phyloP scores from a whole-genome alignment of 2,888 invertebrate species.

The Acrocera orbiculus region DNA sequence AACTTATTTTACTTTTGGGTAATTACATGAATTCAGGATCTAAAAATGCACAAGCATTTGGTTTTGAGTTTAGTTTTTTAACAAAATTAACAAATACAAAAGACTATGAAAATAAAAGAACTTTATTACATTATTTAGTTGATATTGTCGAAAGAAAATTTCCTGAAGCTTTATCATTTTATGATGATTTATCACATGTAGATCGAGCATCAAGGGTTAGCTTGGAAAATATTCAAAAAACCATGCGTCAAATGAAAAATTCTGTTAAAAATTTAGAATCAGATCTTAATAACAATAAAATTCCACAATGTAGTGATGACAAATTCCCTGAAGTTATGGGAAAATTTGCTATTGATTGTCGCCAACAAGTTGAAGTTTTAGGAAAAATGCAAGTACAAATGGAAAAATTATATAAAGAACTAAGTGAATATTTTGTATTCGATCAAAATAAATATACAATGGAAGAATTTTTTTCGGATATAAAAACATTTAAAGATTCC shows the following conservation, averaged over 20 bases:
- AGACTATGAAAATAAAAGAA: conserved; percentile 81
- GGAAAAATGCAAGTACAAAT: conserved; percentile 90
- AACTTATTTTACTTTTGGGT: conserved; percentile 75
- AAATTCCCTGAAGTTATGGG: conserved; percentile 74
- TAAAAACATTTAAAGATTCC: conserved; percentile 85
- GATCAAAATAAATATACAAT: conserved; percentile 84
- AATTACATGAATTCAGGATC: conserved; percentile 96
- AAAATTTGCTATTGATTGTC: conserved; percentile 70
- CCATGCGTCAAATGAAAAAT: conserved; percentile 68
- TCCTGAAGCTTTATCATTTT: conserved; percentile 65
- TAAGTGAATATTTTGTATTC: conserved; percentile 82
- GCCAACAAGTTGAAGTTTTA: conserved; percentile 72
- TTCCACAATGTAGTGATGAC: conserved; percentile 66
- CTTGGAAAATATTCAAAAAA: conserved; percentile 62
- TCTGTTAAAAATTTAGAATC: conserved; percentile 77
- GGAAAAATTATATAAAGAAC: conserved; percentile 64
- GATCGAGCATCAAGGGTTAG: conserved; percentile 79
- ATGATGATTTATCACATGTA: conserved; percentile 78
- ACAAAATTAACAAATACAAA: conserved; percentile 87
- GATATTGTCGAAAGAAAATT: conserved; percentile 76
- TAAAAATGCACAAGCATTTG: conserved; percentile 82
- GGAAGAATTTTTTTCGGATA: conserved; percentile 90
- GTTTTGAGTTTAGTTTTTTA: conserved; percentile 90
- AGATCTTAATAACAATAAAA: conserved; percentile 69
- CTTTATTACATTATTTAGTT: conserved; percentile 80